phyloP scores from a whole-genome alignment of 2,797 vertebrate species.

The Eospalax fontanierii region DNA sequence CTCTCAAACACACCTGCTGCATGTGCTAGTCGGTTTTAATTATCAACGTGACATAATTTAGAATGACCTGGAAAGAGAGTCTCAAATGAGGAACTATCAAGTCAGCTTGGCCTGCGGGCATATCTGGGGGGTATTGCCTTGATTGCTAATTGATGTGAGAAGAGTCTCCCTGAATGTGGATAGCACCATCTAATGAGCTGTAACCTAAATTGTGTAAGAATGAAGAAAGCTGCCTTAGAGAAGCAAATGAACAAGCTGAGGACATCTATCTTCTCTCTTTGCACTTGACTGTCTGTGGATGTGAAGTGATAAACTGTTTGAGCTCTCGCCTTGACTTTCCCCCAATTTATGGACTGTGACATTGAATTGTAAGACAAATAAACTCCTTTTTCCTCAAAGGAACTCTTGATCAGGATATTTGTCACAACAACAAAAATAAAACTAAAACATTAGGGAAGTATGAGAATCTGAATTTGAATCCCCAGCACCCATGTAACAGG shows the following conservation, averaged over 20 bases:
- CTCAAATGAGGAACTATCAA: not conserved
- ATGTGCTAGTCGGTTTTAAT: not conserved
- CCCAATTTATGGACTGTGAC: not conserved
- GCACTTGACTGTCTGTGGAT: not conserved
- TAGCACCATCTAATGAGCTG: not conserved
- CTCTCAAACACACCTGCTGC: not conserved
- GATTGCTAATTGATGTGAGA: not conserved
- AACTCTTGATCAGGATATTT: not conserved
- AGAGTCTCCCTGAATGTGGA: not conserved
- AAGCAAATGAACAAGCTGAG: not conserved
- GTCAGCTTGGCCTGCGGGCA: not conserved
- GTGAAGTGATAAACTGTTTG: not conserved
- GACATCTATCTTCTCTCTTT: not conserved
- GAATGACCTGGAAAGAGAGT: not conserved
- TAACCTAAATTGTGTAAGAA: not conserved
- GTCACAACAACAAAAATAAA: not conserved
- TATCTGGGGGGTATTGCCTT: not conserved
- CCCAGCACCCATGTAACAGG: not conserved
- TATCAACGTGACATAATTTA: not conserved
- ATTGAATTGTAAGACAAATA: not conserved
- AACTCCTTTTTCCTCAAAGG: not conserved
- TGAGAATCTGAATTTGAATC: not conserved
- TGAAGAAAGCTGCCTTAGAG: not conserved
- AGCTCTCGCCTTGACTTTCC: not conserved
- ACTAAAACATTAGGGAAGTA: not conserved